Conservation (phyloP, 1,140 invertebrate genomes). For the Calliopsis andreniformis region DNA sequence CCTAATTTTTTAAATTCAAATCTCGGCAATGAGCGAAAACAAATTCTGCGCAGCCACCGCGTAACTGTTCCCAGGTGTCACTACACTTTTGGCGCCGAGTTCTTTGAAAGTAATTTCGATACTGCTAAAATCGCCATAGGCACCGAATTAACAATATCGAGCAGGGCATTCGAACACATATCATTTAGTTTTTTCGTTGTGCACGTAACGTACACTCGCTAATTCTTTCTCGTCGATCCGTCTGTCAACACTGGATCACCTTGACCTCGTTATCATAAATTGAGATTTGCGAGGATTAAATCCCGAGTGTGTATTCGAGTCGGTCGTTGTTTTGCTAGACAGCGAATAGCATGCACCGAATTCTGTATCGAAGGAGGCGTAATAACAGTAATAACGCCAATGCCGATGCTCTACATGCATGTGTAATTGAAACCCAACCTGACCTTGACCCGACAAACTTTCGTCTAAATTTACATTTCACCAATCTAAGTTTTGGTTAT, state of each 20-base stretch:
- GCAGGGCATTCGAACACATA: not conserved
- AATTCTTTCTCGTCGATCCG: not conserved
- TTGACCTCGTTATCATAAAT: not conserved
- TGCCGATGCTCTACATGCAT: not conserved
- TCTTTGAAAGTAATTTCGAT: not conserved
- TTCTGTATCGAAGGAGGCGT: not conserved
- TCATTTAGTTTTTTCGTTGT: too few relatives aligned
- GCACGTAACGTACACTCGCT: not conserved
- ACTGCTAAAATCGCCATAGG: not conserved
- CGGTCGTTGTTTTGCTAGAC: not conserved
- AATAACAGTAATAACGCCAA: not conserved
- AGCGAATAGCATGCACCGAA: not conserved
- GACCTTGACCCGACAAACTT: not conserved
- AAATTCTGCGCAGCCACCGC: not conserved
- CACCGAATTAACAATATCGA: not conserved
- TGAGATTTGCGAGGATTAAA: not conserved
- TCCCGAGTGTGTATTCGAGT: not conserved
- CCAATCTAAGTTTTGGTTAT: not conserved
- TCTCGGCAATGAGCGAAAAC: not conserved
- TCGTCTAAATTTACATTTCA: not conserved
- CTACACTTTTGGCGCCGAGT: slow-evolving; percentile 11
- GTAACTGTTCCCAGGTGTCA: not conserved
- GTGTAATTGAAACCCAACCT: not conserved
- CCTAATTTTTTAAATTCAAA: slow-evolving; percentile 5
- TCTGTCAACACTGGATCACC: not conserved